Evolutionary conservation across 1,140 invertebrate genomes (phyloP).

Genomic region (Drosophila pseudoobscura): DNA sequence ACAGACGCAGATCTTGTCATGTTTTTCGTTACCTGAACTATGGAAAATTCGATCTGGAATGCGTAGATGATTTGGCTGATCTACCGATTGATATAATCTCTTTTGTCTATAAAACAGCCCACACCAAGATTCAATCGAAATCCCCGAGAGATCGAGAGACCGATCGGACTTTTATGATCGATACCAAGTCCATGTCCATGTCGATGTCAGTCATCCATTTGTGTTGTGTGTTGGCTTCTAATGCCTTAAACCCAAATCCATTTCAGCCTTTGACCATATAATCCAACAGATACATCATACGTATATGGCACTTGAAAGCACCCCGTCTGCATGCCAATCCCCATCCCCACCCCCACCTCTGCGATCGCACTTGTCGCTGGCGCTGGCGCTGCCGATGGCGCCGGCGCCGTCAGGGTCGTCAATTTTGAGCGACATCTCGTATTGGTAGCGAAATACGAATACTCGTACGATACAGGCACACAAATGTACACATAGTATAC

Average conservation of each 20-base stretch:
- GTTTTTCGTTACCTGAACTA: no score
- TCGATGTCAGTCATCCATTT: constrained; percentile 21
- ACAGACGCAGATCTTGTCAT: no score
- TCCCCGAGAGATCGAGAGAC: neutral
- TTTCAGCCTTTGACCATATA: constrained; percentile 34
- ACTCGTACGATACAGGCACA: constrained; percentile 6
- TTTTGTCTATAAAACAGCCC: no score
- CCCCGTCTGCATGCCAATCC: constrained; percentile 18
- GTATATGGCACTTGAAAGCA: constrained; percentile 38
- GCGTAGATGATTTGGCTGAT: no score
- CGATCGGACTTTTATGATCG: constrained; percentile 28
- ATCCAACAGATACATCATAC: constrained; percentile 20
- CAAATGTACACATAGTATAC: neutral
- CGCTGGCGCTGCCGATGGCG: constrained; percentile 12
- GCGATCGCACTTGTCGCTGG: constrained; percentile 51
- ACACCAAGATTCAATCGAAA: no score
- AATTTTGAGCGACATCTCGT: constrained; percentile 63
- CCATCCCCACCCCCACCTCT: neutral
- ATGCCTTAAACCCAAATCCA: constrained; percentile 44
- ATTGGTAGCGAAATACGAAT: constrained; percentile 28
- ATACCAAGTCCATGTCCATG: constrained; percentile 13
- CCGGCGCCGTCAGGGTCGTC: constrained; percentile 62
- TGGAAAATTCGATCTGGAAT: no score
- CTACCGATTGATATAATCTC: no score
- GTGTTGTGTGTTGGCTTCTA: constrained; percentile 2